These are phyloP conservation scores for Pyrocephalus nanus DNA, from an alignment of 2,797 vertebrate genomes.

Conservation along the genomic window DNA sequence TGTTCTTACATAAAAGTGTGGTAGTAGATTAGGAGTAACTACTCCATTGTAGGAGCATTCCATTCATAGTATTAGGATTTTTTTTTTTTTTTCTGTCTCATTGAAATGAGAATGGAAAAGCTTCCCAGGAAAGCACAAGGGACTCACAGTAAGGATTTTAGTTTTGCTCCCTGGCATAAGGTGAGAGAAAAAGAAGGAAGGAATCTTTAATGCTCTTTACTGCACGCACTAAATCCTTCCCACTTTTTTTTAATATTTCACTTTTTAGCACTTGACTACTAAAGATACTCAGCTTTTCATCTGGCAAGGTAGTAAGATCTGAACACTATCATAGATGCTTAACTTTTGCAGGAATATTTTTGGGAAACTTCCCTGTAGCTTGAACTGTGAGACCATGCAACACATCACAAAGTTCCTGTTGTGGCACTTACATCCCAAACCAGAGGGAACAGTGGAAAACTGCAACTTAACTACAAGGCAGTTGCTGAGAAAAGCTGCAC, in stretches of 20 bases:
- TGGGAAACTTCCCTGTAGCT: not conserved
- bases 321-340: not conserved
- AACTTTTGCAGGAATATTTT: not conserved
- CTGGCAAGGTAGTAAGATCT: not conserved
- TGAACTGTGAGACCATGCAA: accelerated
- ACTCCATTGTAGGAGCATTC: not conserved
- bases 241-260: not conserved
- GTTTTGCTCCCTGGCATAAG: not conserved
- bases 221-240: not conserved
- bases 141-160: not conserved
- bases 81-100: not conserved
- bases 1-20: not conserved
- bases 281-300: not conserved
- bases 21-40: not conserved
- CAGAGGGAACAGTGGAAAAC: not conserved
- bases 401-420: not conserved
- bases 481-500: not conserved
- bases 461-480: not conserved
- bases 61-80: not conserved
- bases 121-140: not conserved
- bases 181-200: not conserved
- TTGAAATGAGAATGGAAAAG: constrained; percentile 53
- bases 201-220: not conserved
- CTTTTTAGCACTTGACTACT: not conserved
- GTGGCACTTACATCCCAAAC: not conserved